These are phyloP conservation scores for Dryomyza anilis DNA, from an alignment of 2,888 invertebrate genomes.

Conservation along the genomic window DNA sequence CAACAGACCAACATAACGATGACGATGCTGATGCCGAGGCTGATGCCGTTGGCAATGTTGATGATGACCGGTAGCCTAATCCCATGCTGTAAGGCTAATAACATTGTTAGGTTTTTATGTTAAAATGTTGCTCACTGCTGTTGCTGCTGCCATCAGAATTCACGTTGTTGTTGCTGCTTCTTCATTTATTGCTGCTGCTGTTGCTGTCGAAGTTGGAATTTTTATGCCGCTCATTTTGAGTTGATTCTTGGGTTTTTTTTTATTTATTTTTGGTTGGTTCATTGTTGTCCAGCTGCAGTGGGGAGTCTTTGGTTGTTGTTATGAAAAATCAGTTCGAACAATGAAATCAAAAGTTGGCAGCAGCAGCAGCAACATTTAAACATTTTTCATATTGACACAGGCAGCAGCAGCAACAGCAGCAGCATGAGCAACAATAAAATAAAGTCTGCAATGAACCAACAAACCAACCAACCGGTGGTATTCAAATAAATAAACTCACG, in stretches of 20 bases:
- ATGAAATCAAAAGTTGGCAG: slow-evolving; percentile 13
- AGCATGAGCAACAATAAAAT: neutral
- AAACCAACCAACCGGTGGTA: neutral
- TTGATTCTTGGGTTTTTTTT: slow-evolving; percentile 31
- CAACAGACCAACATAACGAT: neutral
- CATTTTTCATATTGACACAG: neutral
- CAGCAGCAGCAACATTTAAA: neutral
- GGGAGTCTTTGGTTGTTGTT: neutral
- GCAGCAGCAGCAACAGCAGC: neutral
- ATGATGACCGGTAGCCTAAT: slow-evolving; percentile 58
- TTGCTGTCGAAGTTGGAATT: slow-evolving; percentile 4
- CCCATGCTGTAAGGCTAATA: slow-evolving; percentile 62
- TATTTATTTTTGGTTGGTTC: slow-evolving; percentile 22
- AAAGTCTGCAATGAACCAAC: neutral
- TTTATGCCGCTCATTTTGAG: slow-evolving; percentile 28
- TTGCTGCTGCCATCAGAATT: slow-evolving; percentile 21
- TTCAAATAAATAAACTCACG: no score
- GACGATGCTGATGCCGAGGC: neutral
- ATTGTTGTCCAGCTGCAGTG: neutral
- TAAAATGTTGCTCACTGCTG: slow-evolving; percentile 22
- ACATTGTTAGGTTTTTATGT: slow-evolving; percentile 57
- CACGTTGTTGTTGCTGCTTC: slow-evolving; percentile 29
- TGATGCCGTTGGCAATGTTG: slow-evolving; percentile 15
- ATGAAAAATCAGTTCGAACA: slow-evolving; percentile 2
- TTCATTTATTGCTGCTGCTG: slow-evolving; percentile 22